Conservation (phyloP, 2,113 vertebrate genomes). For the Sakesphorus luctuosus region DNA sequence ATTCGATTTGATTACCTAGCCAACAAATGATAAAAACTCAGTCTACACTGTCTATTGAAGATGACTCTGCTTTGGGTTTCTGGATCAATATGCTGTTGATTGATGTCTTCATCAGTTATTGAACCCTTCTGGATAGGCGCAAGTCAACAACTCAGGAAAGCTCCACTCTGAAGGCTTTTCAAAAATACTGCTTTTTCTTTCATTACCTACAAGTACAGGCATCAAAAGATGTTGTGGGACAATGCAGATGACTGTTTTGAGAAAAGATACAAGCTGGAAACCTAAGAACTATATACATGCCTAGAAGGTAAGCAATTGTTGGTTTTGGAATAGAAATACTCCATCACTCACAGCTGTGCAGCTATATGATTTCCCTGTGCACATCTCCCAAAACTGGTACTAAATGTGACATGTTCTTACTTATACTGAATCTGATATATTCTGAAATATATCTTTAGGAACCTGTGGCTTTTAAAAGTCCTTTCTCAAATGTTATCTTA, state of each 20-base stretch:
- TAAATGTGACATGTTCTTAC: not conserved
- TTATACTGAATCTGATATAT: not conserved
- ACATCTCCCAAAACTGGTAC: not conserved
- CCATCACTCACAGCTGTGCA: not conserved
- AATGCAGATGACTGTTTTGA: not conserved
- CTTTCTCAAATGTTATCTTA: not conserved
- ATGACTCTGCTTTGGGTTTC: not conserved
- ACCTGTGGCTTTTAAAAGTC: not conserved
- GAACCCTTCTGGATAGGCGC: fast-evolving
- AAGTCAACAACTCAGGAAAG: not conserved
- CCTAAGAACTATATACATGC: not conserved
- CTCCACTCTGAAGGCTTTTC: not conserved
- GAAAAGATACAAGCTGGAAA: not conserved
- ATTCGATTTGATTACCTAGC: not conserved
- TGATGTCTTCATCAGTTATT: not conserved
- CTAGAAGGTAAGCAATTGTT: not conserved
- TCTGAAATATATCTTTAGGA: not conserved
- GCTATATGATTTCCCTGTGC: not conserved
- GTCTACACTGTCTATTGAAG: not conserved
- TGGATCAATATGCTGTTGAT: not conserved
- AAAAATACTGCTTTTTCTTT: not conserved
- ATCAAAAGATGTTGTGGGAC: not conserved
- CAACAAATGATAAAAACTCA: not conserved
- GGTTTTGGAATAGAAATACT: not conserved
- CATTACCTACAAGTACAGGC: not conserved